A percentile compares a stretch with the other conserved stretches of the same genome.
Conservation (phyloP, 1,140 invertebrate genomes). For the Vollenhovia emeryi region DNA sequence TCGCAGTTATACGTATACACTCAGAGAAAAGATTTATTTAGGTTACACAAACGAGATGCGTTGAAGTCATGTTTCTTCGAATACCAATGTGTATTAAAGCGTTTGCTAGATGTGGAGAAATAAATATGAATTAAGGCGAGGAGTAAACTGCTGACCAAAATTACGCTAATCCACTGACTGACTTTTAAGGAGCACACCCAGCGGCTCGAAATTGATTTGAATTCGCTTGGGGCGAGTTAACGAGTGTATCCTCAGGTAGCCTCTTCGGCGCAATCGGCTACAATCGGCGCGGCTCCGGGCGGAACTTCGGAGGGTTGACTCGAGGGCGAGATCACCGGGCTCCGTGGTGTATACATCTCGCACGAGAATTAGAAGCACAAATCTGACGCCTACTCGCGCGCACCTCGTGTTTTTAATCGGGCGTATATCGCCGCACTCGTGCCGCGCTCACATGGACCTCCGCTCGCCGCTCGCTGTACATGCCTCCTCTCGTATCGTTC, state of each 20-base stretch:
- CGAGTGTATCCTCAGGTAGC: background rate
- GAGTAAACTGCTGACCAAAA: no score
- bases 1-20: no score
- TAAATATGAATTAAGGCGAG: no score
- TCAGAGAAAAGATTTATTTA: no score
- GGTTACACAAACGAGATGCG: no score
- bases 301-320: background rate
- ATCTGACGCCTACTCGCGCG: constrained; percentile 37
- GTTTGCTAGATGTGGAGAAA: no score
- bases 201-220: background rate
- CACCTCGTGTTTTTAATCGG: constrained; percentile 17
- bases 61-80: no score
- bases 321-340: background rate
- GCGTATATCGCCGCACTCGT: constrained; percentile 31
- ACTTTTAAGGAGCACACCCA: no score
- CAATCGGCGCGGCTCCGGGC: background rate
- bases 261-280: background rate
- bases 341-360: background rate
- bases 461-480: constrained; percentile 47
- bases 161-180: no score
- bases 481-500: constrained; percentile 74
- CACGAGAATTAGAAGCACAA: constrained; percentile 34
- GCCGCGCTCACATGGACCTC: constrained; percentile 59
- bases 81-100: no score
- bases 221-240: background rate